Conservation (phyloP, 2,888 invertebrate genomes). For the Clitarchus hookeri region DNA sequence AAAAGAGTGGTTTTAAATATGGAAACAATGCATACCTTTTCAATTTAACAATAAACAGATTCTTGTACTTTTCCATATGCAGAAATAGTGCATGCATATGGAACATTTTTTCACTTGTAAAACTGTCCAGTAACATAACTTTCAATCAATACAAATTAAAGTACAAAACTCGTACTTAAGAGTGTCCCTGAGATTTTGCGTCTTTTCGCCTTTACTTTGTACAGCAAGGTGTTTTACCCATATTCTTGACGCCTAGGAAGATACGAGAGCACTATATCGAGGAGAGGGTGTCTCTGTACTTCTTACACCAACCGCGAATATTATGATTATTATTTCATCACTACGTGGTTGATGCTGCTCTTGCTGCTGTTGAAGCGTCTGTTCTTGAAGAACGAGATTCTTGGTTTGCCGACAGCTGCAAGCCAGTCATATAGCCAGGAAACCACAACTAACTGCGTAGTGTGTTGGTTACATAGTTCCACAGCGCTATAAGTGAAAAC, state of each 20-base stretch:
- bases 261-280: background rate
- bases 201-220: background rate
- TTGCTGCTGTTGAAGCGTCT: background rate
- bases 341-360: background rate
- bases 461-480: slow-evolving; percentile 2
- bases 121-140: too few relatives aligned
- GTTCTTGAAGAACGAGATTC: background rate
- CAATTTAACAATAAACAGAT: too few relatives aligned
- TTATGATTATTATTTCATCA: background rate
- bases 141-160: too few relatives aligned
- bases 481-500: slow-evolving; percentile 9
- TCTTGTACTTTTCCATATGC: too few relatives aligned
- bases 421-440: background rate
- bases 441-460: background rate
- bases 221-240: background rate
- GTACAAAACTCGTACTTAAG: background rate
- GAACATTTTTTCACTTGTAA: too few relatives aligned
- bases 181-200: background rate
- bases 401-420: background rate
- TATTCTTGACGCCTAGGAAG: background rate
- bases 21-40: too few relatives aligned
- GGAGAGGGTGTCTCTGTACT: too few relatives aligned
- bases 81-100: too few relatives aligned
- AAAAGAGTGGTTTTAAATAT: too few relatives aligned
- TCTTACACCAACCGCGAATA: too few relatives aligned